phyloP scores from a whole-genome alignment of 2,797 vertebrate species.

The Glossophaga mutica region DNA sequence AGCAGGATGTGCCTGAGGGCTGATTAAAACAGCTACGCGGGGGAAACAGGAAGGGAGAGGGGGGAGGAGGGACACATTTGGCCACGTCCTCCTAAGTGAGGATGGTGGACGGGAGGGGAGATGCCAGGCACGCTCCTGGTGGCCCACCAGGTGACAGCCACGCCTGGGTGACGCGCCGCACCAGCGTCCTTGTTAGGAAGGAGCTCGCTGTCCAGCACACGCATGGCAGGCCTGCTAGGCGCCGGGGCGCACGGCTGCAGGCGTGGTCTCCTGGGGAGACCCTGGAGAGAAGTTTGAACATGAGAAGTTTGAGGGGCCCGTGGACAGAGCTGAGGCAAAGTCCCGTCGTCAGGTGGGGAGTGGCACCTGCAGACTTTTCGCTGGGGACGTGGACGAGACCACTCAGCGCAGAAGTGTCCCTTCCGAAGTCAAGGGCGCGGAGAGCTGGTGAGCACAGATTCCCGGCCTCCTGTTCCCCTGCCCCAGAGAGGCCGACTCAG shows the following conservation, averaged over 20 bases:
- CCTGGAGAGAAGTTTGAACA: background rate
- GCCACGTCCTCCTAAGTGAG: too few species aligned
- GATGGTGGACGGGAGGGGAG: background rate
- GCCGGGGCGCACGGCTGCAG: too few species aligned
- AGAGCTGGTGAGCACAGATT: background rate
- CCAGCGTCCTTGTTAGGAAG: accelerated
- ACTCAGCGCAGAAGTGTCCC: background rate
- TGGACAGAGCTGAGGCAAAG: background rate
- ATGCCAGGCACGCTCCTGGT: background rate
- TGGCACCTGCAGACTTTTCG: background rate
- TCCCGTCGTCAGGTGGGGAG: background rate
- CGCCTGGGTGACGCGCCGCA: accelerated
- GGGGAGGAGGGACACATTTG: accelerated
- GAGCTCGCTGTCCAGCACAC: background rate
- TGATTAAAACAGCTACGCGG: background rate
- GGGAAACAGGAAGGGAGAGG: background rate
- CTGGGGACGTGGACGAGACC: background rate
- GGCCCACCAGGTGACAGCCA: background rate
- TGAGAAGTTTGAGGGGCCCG: background rate
- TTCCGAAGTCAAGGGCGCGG: background rate
- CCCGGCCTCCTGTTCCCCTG: background rate
- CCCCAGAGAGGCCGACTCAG: background rate
- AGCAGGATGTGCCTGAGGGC: background rate
- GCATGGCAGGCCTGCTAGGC: background rate
- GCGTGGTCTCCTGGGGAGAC: background rate